These are phyloP conservation scores for Eclectus roratus DNA, from an alignment of 2,113 vertebrate genomes.

Conservation along the genomic window DNA sequence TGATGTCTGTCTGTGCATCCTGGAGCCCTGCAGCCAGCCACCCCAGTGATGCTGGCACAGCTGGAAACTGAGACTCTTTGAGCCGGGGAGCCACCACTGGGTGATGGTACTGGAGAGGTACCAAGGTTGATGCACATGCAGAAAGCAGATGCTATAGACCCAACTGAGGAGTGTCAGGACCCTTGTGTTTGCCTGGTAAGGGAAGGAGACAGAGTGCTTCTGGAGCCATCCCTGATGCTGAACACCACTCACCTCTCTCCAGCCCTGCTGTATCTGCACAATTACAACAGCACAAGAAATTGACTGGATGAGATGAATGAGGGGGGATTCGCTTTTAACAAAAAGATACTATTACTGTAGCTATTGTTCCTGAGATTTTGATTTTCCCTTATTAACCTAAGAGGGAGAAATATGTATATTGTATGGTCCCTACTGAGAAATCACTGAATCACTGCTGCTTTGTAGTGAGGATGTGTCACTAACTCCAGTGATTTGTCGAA, in stretches of 20 bases:
- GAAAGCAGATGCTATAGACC: background rate
- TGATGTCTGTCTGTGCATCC: background rate
- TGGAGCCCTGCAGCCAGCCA: background rate
- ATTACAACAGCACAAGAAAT: background rate
- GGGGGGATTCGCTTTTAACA: background rate
- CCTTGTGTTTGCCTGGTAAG: background rate
- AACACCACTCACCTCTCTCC: background rate
- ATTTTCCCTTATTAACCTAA: background rate
- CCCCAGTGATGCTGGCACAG: background rate
- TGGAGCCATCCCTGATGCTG: background rate
- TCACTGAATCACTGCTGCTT: background rate
- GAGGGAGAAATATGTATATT: background rate
- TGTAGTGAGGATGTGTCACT: background rate
- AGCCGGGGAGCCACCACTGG: background rate
- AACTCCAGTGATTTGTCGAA: background rate
- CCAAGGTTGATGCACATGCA: background rate
- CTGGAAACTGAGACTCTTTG: background rate
- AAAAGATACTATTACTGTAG: background rate
- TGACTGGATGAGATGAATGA: accelerated
- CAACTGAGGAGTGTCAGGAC: background rate
- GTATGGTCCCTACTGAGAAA: background rate
- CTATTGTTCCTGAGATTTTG: background rate
- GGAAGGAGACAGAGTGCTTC: background rate
- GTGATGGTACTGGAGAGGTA: background rate
- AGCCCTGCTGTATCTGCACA: background rate